Percentiles rank a stretch among this genome's conserved stretches.
Evolutionary conservation across 2,888 invertebrate genomes (phyloP).

Genomic region (Euplexia lucipara): DNA sequence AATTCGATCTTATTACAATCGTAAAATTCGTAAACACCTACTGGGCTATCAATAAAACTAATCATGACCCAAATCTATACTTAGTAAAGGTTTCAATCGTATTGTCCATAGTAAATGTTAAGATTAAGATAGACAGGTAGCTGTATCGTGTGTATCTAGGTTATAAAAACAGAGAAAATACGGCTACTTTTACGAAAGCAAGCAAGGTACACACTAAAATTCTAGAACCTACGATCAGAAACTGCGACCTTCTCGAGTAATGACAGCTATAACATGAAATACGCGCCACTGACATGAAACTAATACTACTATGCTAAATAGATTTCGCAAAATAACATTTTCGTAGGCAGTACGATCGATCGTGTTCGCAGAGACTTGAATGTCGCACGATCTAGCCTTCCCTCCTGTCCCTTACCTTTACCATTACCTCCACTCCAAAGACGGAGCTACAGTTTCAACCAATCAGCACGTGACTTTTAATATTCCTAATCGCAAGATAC

Average conservation of each 20-base stretch:
- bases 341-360: conserved; percentile 52
- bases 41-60: conserved; percentile 55
- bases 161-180: conserved; percentile 24
- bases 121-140: conserved; percentile 28
- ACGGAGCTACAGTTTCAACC: conserved; percentile 14
- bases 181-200: conserved; percentile 1
- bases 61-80: conserved; percentile 65
- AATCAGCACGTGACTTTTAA: conserved; percentile 11
- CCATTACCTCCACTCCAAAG: conserved; percentile 32
- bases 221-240: conserved; percentile 31
- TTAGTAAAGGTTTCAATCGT: conserved; percentile 53
- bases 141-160: conserved; percentile 19
- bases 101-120: conserved; percentile 9
- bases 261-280: conserved; percentile 49
- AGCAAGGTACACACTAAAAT: conserved; percentile 27
- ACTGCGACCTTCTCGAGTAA: conserved; percentile 34
- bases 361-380: conserved; percentile 58
- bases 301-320: conserved; percentile 49
- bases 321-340: conserved; percentile 60
- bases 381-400: conserved; percentile 57
- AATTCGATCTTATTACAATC: conserved; percentile 50
- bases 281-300: conserved; percentile 42
- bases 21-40: conserved; percentile 28
- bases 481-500: conserved; percentile 12
- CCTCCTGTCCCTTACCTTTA: conserved; percentile 48